These are phyloP conservation scores for Pterocles orientalis DNA, from an alignment of 2,113 vertebrate species.

Conservation along the genomic window DNA sequence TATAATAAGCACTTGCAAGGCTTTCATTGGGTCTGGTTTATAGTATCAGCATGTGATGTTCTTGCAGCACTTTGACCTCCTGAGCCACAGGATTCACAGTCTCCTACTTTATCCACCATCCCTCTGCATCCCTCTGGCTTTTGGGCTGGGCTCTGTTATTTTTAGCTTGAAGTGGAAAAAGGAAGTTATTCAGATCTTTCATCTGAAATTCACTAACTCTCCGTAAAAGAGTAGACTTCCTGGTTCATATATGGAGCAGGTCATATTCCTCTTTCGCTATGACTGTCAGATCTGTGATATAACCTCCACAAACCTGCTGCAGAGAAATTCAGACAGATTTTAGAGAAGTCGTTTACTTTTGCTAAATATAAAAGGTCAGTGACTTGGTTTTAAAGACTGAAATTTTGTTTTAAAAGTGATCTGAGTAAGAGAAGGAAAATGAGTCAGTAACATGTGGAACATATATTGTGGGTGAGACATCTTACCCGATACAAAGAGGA, in stretches of 20 bases:
- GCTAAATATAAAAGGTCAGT: background rate
- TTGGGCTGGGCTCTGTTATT: background rate
- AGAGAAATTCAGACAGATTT: conserved; percentile 53
- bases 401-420: conserved; percentile 32
- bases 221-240: conserved; percentile 41
- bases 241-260: conserved; percentile 31
- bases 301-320: conserved; percentile 27
- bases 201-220: conserved; percentile 36
- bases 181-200: conserved; percentile 40
- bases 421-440: conserved; percentile 48
- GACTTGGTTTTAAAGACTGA: conserved; percentile 1
- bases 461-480: background rate
- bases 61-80: background rate
- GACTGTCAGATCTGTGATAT: conserved; percentile 27
- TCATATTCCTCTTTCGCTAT: conserved; percentile 65
- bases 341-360: conserved; percentile 43
- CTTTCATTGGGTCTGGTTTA: background rate
- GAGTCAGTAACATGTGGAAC: conserved; percentile 41
- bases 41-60: background rate
- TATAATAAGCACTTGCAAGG: background rate
- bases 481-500: background rate
- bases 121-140: background rate
- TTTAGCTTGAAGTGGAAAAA: conserved; percentile 44
- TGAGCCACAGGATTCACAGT: background rate
- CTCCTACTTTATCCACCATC: background rate